phyloP scores from a whole-genome alignment of 2,113 vertebrate species.

The Gila orcuttii region DNA sequence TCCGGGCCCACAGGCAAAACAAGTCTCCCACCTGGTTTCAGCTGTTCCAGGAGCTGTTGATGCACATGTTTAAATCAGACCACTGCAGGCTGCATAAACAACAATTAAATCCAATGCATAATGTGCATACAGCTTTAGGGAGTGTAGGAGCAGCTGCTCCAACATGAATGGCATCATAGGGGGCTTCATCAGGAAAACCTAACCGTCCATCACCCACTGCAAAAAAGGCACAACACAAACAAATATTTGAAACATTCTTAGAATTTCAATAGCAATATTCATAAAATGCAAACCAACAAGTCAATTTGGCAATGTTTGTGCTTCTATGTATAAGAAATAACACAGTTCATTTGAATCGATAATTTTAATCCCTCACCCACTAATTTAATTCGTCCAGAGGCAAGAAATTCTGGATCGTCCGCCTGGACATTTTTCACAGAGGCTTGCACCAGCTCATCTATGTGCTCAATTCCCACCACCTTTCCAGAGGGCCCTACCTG shows the following conservation, averaged over 20 bases:
- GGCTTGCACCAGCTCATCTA: conserved; percentile 81
- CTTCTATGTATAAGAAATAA: not conserved
- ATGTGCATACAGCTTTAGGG: conserved; percentile 80
- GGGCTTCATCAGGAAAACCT: conserved; percentile 83
- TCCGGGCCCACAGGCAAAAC: conserved; percentile 86
- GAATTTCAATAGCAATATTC: not conserved
- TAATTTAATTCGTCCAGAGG: conserved; percentile 81
- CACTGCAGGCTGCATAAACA: conserved; percentile 1
- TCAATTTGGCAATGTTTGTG: not conserved
- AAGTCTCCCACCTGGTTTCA: conserved; percentile 87
- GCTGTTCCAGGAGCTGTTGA: conserved; percentile 82
- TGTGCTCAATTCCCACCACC: conserved; percentile 90
- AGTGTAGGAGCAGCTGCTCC: conserved; percentile 84
- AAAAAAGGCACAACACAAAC: conserved; percentile 1
- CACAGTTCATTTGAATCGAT: not conserved
- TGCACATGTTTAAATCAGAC: conserved; percentile 19
- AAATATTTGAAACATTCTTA: not conserved
- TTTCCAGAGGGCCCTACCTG: conserved; percentile 82
- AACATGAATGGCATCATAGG: conserved; percentile 90
- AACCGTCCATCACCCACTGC: conserved; percentile 86
- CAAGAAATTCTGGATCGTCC: conserved; percentile 82
- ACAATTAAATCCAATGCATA: not conserved
- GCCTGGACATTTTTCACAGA: conserved; percentile 81
- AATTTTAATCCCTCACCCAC: conserved; percentile 73
- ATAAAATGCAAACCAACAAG: not conserved